A percentile compares a stretch with the other conserved stretches of the same genome.
Conservation (phyloP, 1,140 invertebrate species). For the Drosophila ercepeae region DNA sequence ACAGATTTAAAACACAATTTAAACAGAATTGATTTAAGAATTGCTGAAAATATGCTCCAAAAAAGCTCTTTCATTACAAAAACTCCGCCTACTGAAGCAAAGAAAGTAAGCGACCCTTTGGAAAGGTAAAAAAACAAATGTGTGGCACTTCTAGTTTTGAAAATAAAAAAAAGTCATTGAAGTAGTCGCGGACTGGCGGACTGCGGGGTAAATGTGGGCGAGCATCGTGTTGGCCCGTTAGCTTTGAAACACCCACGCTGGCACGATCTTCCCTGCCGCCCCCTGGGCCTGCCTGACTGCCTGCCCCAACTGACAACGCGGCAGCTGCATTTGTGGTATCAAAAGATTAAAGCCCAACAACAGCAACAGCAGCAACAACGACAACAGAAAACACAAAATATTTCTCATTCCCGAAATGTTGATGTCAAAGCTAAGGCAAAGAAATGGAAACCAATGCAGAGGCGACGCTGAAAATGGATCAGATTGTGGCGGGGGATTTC, state of each 20-base stretch:
- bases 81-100: background rate
- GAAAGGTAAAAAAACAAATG: slow-evolving; percentile 18
- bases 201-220: slow-evolving; percentile 54
- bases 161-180: background rate
- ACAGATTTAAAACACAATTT: too few species aligned
- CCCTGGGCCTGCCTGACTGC: too few species aligned
- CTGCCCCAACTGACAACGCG: slow-evolving; percentile 31
- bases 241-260: slow-evolving; percentile 45
- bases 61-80: too few species aligned
- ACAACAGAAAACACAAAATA: slow-evolving; percentile 53
- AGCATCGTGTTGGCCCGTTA: slow-evolving; percentile 34
- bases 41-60: too few species aligned
- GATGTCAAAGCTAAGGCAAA: slow-evolving; percentile 48
- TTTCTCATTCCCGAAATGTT: slow-evolving; percentile 64
- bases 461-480: slow-evolving; percentile 26
- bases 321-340: slow-evolving; percentile 68
- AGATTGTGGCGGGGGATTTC: slow-evolving; percentile 5
- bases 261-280: background rate
- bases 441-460: slow-evolving; percentile 59
- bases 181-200: slow-evolving; percentile 2
- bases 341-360: slow-evolving; percentile 74
- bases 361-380: too few species aligned
- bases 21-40: too few species aligned
- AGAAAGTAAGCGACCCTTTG: background rate
- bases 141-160: slow-evolving; percentile 35